These are phyloP conservation scores for Adelognathus sp. DNA, from an alignment of 2,888 invertebrate genomes.

Conservation along the genomic window DNA sequence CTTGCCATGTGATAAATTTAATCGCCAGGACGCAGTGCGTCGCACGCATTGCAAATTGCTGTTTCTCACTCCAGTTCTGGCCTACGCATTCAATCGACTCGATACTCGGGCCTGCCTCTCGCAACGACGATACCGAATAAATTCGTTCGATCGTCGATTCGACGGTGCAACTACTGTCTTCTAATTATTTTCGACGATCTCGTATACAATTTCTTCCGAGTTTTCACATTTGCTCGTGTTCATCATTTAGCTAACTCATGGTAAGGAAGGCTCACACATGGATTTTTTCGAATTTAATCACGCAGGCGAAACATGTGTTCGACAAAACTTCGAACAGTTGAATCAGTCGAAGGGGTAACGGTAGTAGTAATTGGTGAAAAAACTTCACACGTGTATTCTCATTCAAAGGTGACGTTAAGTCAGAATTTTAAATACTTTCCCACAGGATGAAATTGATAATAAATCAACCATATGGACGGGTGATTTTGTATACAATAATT, in stretches of 20 bases:
- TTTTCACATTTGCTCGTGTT: background rate
- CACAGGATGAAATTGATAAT: too few relatives aligned
- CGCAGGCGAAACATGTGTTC: too few relatives aligned
- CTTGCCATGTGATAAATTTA: constrained; percentile 61
- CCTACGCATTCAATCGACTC: constrained; percentile 31
- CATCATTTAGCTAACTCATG: background rate
- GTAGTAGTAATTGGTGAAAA: too few relatives aligned
- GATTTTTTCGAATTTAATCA: too few relatives aligned
- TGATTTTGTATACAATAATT: too few relatives aligned
- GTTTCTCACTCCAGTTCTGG: constrained; percentile 39
- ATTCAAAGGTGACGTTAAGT: too few relatives aligned
- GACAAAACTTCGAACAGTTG: too few relatives aligned
- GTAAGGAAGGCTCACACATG: background rate
- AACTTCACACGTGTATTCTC: too few relatives aligned
- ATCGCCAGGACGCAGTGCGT: constrained; percentile 60
- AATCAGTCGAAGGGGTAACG: too few relatives aligned
- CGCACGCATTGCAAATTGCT: constrained; percentile 61
- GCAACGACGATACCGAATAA: constrained; percentile 25
- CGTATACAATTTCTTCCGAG: background rate
- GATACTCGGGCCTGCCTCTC: constrained; percentile 20
- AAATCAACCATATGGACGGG: too few relatives aligned
- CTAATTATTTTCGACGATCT: constrained; percentile 16
- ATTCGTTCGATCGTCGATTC: constrained; percentile 36
- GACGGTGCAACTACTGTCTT: constrained; percentile 5
- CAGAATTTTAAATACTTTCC: too few relatives aligned